phyloP scores from a whole-genome alignment of 1,140 invertebrate genomes.

The Apis cerana region DNA sequence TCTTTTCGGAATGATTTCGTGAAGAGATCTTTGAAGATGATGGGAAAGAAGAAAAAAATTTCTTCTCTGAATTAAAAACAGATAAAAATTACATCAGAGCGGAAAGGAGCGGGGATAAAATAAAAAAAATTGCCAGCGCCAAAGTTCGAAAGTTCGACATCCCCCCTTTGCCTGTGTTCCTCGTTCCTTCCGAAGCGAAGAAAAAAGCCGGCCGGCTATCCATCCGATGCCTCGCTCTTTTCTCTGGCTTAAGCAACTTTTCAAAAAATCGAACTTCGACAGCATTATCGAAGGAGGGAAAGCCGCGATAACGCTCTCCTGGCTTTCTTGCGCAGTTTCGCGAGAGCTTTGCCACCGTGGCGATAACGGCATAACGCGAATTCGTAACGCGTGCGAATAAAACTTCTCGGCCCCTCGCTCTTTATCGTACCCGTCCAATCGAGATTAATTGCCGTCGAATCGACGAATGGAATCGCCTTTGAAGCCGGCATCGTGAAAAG shows the following conservation, averaged over 20 bases:
- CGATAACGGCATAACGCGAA: conserved; percentile 52
- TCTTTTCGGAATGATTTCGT: too few species aligned
- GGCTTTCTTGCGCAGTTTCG: conserved; percentile 38
- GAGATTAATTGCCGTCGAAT: conserved; percentile 66
- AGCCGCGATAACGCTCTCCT: conserved; percentile 39
- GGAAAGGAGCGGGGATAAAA: background rate
- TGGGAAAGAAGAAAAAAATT: too few species aligned
- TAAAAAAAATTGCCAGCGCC: background rate
- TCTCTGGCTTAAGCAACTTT: conserved; percentile 32
- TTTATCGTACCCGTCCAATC: conserved; percentile 54
- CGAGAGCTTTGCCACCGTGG: conserved; percentile 15
- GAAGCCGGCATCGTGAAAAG: conserved; percentile 36
- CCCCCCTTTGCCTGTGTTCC: background rate
- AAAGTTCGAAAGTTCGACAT: background rate
- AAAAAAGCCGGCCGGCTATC: background rate
- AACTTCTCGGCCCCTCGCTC: conserved; percentile 29
- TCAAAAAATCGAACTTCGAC: conserved; percentile 43
- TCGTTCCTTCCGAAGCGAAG: too few species aligned
- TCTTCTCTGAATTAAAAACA: background rate
- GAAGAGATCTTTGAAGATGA: background rate
- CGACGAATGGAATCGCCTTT: conserved; percentile 53
- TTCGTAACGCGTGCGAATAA: conserved; percentile 44
- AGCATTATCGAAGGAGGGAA: conserved; percentile 24
- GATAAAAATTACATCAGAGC: background rate
- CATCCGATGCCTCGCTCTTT: background rate